Percentiles rank a stretch among this genome's conserved stretches.
phyloP scores from a whole-genome alignment of 2,797 vertebrate species.

The Thunnus albacares region DNA sequence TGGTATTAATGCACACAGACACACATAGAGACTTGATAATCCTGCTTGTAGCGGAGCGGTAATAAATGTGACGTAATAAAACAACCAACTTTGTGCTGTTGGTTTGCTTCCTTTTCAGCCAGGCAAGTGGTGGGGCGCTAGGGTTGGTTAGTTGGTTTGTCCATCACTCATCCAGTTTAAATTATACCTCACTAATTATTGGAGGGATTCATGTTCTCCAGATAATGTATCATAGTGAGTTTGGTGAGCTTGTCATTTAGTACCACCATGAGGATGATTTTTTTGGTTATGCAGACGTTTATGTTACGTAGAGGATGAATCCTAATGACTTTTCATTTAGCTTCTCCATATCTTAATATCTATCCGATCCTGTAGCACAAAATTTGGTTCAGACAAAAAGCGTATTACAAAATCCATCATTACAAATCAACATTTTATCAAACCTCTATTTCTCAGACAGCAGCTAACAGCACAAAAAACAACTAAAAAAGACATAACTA shows the following conservation, averaged over 20 bases:
- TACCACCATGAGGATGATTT: too few relatives aligned
- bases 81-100: not conserved
- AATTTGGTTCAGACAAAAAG: not conserved
- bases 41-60: not conserved
- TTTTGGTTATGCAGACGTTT: too few relatives aligned
- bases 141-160: not conserved
- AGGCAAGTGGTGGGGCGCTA: not conserved
- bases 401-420: not conserved
- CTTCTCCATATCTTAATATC: not conserved
- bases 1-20: slow-evolving; percentile 11
- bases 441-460: not conserved
- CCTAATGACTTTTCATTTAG: not conserved
- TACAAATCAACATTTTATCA: not conserved
- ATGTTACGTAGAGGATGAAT: too few relatives aligned
- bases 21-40: slow-evolving; percentile 1
- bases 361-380: not conserved
- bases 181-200: too few relatives aligned
- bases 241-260: too few relatives aligned
- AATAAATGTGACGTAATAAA: not conserved
- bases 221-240: not conserved
- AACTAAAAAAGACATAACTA: not conserved
- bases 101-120: too few relatives aligned
- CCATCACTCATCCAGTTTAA: not conserved
- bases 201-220: not conserved
- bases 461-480: not conserved